phyloP scores from a whole-genome alignment of 2,797 vertebrate species.

The Rhynchotus rufescens region DNA sequence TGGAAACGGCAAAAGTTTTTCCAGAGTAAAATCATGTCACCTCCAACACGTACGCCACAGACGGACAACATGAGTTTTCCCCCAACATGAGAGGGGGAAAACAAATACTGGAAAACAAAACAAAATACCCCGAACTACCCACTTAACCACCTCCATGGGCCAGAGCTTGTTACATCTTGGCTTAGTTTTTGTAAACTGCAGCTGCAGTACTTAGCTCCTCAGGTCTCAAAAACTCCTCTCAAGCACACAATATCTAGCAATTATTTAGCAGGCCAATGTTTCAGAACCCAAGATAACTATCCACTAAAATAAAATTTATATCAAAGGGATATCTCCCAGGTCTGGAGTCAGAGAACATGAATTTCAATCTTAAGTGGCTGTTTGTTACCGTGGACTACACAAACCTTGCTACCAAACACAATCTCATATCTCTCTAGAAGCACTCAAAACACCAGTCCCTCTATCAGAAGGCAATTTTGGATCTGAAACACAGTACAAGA shows the following conservation, averaged over 20 bases:
- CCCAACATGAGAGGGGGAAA: not conserved
- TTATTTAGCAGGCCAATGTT: not conserved
- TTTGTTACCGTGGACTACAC: not conserved
- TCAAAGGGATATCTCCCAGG: not conserved
- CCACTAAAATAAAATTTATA: not conserved
- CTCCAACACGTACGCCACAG: not conserved
- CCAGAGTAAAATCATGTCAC: not conserved
- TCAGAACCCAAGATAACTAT: not conserved
- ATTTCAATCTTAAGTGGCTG: not conserved
- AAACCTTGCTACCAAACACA: not conserved
- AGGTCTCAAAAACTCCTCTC: not conserved
- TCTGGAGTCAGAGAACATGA: not conserved
- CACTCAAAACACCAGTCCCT: not conserved
- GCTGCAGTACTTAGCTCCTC: not conserved
- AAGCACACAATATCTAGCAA: not conserved
- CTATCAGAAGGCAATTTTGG: not conserved
- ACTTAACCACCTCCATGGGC: fast-evolving
- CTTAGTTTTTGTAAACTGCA: not conserved
- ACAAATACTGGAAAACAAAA: not conserved
- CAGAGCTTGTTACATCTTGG: not conserved
- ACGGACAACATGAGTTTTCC: not conserved
- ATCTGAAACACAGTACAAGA: not conserved
- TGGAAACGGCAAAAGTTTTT: not conserved
- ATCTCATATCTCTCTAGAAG: not conserved
- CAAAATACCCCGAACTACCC: not conserved